phyloP scores from a whole-genome alignment of 1,140 invertebrate genomes.

The Monomorium pharaonis region DNA sequence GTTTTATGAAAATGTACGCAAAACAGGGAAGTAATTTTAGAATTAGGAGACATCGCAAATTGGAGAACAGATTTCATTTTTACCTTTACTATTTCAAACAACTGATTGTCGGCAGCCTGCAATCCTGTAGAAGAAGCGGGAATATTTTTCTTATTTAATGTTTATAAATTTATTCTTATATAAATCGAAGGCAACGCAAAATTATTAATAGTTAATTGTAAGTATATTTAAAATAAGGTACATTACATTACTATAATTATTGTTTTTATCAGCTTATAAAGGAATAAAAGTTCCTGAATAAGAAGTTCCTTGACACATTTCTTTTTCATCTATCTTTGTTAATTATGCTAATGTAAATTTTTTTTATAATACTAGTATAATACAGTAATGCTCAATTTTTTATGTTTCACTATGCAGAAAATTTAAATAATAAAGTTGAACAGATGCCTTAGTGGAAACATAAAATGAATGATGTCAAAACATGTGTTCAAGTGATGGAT shows the following conservation, averaged over 20 bases:
- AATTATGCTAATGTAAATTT: not conserved
- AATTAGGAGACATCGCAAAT: not conserved
- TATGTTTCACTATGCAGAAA: not conserved
- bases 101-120: not conserved
- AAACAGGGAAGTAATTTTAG: not conserved
- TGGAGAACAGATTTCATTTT: not conserved
- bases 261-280: not conserved
- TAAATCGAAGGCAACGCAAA: conserved; percentile 14
- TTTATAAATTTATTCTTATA: conserved; percentile 1
- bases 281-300: not conserved
- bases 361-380: conserved; percentile 23
- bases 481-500: not conserved
- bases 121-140: not conserved
- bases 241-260: not conserved
- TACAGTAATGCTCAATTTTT: not conserved
- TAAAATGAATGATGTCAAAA: not conserved
- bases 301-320: not conserved
- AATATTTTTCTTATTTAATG: conserved; percentile 7
- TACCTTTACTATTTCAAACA: not conserved
- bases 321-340: not conserved
- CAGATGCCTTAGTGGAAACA: conserved; percentile 25
- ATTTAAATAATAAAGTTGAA: conserved; percentile 7
- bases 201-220: conserved; percentile 15
- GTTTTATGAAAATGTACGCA: not conserved
- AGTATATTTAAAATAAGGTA: not conserved